These are phyloP conservation scores for Haliaeetus leucogaster DNA, from an alignment of 2,113 vertebrate species.

Conservation along the genomic window DNA sequence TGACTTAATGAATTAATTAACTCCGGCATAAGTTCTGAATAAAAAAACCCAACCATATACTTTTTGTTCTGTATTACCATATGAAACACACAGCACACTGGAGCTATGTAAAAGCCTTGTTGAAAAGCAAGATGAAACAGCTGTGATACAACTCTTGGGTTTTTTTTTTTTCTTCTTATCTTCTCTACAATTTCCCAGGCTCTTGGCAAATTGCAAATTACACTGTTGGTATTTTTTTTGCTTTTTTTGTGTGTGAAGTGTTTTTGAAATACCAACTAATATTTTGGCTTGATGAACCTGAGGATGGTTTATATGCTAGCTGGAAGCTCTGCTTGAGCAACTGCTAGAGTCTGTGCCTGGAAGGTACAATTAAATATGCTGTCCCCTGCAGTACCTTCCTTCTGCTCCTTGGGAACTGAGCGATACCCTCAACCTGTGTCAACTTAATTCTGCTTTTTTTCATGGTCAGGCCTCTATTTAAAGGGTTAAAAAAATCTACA, in stretches of 20 bases:
- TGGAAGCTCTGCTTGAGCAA: background rate
- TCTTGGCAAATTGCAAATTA: background rate
- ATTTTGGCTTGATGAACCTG: background rate
- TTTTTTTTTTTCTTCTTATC: background rate
- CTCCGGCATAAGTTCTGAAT: background rate
- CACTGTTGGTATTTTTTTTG: no score
- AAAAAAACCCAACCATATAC: background rate
- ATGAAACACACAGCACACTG: background rate
- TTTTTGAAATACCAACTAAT: background rate
- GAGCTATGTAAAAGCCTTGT: background rate
- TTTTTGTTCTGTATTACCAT: background rate
- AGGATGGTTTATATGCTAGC: background rate
- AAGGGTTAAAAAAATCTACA: background rate
- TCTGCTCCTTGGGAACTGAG: accelerated
- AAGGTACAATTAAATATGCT: accelerated
- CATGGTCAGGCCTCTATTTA: background rate
- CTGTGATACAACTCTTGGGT: background rate
- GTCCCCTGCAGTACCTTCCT: background rate
- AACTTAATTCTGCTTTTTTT: background rate
- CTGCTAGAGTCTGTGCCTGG: accelerated
- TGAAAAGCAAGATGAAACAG: background rate
- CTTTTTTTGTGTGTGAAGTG: background rate
- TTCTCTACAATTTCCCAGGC: background rate
- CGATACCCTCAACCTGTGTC: background rate
- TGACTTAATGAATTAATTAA: background rate